phyloP scores from a whole-genome alignment of 2,113 vertebrate genomes.

The Stomatorhinus ivindoensis region DNA sequence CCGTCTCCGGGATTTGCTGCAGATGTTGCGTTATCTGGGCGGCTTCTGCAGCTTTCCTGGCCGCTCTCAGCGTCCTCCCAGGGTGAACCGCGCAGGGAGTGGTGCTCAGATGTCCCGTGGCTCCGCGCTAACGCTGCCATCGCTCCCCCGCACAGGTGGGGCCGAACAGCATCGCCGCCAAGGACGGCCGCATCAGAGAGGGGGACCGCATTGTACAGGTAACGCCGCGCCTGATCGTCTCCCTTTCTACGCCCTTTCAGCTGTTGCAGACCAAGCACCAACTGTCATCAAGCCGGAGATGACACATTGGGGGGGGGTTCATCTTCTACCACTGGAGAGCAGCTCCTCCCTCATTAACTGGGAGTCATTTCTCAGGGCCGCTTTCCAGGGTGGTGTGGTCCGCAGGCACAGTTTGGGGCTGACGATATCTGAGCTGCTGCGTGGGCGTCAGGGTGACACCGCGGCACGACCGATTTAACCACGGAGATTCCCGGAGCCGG shows the following conservation, averaged over 20 bases:
- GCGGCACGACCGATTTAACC: conserved; percentile 66
- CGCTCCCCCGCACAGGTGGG: conserved; percentile 64
- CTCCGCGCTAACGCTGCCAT: not conserved
- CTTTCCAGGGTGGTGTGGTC: conserved; percentile 33
- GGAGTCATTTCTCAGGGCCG: not conserved
- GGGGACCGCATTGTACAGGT: conserved; percentile 93
- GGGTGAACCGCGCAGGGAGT: not conserved
- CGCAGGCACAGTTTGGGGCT: conserved; percentile 51
- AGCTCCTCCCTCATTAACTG: conserved; percentile 2
- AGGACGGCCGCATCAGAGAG: conserved; percentile 84
- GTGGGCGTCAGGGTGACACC: conserved; percentile 60
- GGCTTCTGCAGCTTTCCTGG: not conserved
- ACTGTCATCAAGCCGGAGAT: not conserved
- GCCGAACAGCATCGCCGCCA: conserved; percentile 84
- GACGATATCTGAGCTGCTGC: conserved; percentile 52
- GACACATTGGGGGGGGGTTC: not conserved
- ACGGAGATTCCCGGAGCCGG: conserved; percentile 56
- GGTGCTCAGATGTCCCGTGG: not conserved
- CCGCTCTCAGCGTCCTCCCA: not conserved
- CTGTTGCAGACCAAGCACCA: not conserved
- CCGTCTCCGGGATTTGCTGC: not conserved
- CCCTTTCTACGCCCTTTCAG: not conserved
- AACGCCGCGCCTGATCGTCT: not conserved
- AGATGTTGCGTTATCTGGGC: not conserved
- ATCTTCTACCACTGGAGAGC: not conserved